Conservation (phyloP, 2,113 vertebrate genomes). For the Alexandromys fortis region DNA sequence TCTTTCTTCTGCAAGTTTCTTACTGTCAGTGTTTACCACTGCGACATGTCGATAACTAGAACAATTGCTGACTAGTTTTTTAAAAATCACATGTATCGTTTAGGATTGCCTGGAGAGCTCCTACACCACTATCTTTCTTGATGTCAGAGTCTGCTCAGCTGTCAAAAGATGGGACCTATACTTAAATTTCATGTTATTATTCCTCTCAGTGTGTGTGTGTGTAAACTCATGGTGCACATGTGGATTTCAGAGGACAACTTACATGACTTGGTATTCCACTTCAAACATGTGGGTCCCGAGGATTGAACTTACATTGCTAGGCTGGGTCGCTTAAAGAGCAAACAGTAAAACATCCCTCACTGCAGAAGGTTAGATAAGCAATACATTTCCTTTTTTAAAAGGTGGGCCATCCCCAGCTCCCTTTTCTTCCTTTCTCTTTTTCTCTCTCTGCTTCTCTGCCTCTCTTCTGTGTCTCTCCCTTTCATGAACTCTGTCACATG, state of each 20-base stretch:
- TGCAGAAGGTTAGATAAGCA: not conserved
- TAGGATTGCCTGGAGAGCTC: not conserved
- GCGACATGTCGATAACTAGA: not conserved
- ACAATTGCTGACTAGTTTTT: not conserved
- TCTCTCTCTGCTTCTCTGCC: too few species aligned
- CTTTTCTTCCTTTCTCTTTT: too few species aligned
- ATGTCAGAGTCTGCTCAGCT: fast-evolving
- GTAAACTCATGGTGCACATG: not conserved
- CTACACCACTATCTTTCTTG: not conserved
- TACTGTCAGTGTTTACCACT: not conserved
- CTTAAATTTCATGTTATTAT: not conserved
- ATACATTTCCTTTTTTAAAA: too few species aligned
- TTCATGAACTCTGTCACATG: too few species aligned
- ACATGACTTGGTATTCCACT: not conserved
- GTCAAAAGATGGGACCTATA: not conserved
- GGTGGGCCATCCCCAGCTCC: too few species aligned
- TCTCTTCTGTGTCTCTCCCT: too few species aligned
- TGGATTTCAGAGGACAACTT: not conserved
- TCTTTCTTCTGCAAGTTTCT: not conserved
- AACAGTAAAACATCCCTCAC: not conserved
- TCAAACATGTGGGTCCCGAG: not conserved
- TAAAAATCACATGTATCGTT: not conserved
- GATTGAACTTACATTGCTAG: not conserved
- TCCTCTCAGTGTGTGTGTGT: not conserved
- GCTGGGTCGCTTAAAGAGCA: not conserved